Evolutionary conservation across 2,888 invertebrate genomes (phyloP), one percentile per base, ranked within the genome.

Genomic region (Hirtodrosophila confusa): DNA sequence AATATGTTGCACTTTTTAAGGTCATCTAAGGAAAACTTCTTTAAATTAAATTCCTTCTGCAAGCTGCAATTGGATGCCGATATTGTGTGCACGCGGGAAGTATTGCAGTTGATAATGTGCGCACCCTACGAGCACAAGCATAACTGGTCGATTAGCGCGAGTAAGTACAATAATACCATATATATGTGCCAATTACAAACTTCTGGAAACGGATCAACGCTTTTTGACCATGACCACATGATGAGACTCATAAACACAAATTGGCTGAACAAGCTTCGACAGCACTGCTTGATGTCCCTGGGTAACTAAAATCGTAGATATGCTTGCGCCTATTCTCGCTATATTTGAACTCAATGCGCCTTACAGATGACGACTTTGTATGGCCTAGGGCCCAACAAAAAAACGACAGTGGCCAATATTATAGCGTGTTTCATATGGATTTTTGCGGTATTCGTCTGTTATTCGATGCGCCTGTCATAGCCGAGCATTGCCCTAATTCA

Each of bases 391-490:
- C 6, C 2, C 0, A 8, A 27, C 27, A 33, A 5, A 7, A 41
- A 4, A 11, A 48, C 7, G 41, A 45, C 2, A 2, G 10, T 0
- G 73, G 67, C 0, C 62, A 73, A 45, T 69, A 50, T n/a, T 58
- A 57, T 39, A 58, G 54, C 1, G 86, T 75, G 2, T 85, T 87
- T 24, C 11, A 24, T 0, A 50, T 56, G 1, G 6, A 31, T 0
- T 36, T 87, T 0, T 11, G 11, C 12, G 78, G 70, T 4, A 10
- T 23, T 0, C 12, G 35, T 2, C 17, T 85, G 0, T 0, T 82
- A 0, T 82, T 73, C 10, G 73, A 87, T 65, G 78, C 82, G 0
- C 87, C 82, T 2, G 23, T 85, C 0, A 0, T 78, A 0, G 73
- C 55, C n/a, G 47, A 69, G n/a, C 3, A n/a, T 0, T 6, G 2